phyloP scores from a whole-genome alignment of 2,888 invertebrate genomes.

The Crematogaster levior region DNA sequence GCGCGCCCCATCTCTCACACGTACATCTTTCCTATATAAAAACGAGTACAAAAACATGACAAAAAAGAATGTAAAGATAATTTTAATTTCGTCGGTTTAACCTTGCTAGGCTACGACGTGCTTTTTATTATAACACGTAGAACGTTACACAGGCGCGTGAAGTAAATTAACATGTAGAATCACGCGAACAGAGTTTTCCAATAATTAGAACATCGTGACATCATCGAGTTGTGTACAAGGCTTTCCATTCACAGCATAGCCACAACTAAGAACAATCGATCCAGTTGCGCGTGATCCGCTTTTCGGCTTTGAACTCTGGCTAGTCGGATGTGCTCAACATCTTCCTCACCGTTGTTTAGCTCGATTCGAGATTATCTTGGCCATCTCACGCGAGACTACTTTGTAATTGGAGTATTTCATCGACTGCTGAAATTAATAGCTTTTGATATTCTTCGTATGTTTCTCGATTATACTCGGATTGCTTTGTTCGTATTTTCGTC shows the following conservation, averaged over 20 bases:
- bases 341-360: conserved; percentile 54
- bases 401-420: conserved; percentile 76
- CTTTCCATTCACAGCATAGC: conserved; percentile 33
- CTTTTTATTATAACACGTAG: not conserved
- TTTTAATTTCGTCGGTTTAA: conserved; percentile 3
- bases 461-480: not conserved
- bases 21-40: not conserved
- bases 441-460: conserved; percentile 52
- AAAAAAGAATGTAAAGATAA: not conserved
- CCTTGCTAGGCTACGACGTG: not conserved
- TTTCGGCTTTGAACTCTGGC: conserved; percentile 56
- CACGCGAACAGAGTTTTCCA: conserved; percentile 13
- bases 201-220: conserved; percentile 27
- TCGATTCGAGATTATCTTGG: conserved; percentile 50
- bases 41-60: not conserved
- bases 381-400: conserved; percentile 60
- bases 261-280: conserved; percentile 58
- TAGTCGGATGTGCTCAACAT: conserved; percentile 54
- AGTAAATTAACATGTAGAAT: conserved; percentile 19
- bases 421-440: conserved; percentile 70
- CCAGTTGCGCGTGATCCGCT: conserved; percentile 60
- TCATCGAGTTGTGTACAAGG: conserved; percentile 10
- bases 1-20: conserved; percentile 8
- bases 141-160: not conserved
- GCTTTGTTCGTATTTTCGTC: not conserved